Percentiles rank a stretch among this genome's conserved stretches.
Conservation (phyloP, 2,888 invertebrate species). For the Pegoplata infirma region DNA sequence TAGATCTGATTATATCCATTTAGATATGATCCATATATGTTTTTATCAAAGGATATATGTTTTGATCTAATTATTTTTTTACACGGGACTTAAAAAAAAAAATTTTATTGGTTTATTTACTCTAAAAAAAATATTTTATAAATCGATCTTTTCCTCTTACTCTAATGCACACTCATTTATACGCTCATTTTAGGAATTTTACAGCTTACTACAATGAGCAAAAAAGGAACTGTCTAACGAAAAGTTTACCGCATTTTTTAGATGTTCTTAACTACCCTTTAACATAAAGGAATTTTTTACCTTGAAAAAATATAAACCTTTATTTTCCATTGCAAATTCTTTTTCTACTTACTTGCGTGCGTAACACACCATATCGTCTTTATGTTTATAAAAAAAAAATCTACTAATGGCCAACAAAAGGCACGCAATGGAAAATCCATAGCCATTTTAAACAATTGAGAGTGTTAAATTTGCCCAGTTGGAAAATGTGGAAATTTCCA, state of each 20-base stretch:
- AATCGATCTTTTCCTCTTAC: too few relatives aligned
- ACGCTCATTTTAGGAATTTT: slow-evolving; percentile 26
- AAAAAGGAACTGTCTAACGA: not conserved
- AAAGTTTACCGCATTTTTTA: slow-evolving; percentile 13
- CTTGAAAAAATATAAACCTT: not conserved
- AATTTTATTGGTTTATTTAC: too few relatives aligned
- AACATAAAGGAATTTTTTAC: not conserved
- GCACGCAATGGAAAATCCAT: not conserved
- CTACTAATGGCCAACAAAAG: not conserved
- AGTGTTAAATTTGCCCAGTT: too few relatives aligned
- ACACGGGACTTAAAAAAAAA: too few relatives aligned
- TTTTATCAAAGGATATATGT: too few relatives aligned
- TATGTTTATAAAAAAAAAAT: not conserved
- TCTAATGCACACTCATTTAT: too few relatives aligned
- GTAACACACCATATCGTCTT: slow-evolving; percentile 19
- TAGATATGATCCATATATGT: too few relatives aligned
- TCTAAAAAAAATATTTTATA: too few relatives aligned
- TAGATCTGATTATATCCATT: too few relatives aligned
- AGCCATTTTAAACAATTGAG: too few relatives aligned
- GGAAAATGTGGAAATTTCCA: too few relatives aligned
- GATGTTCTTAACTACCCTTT: not conserved
- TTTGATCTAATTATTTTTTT: too few relatives aligned
- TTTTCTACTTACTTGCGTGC: slow-evolving; percentile 24
- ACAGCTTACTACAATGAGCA: not conserved
- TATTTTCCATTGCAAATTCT: slow-evolving; percentile 1